A percentile compares a stretch with the other conserved stretches of the same genome.
These are phyloP conservation scores for Meles meles DNA, from an alignment of 2,113 vertebrate genomes.

Conservation along the genomic window DNA sequence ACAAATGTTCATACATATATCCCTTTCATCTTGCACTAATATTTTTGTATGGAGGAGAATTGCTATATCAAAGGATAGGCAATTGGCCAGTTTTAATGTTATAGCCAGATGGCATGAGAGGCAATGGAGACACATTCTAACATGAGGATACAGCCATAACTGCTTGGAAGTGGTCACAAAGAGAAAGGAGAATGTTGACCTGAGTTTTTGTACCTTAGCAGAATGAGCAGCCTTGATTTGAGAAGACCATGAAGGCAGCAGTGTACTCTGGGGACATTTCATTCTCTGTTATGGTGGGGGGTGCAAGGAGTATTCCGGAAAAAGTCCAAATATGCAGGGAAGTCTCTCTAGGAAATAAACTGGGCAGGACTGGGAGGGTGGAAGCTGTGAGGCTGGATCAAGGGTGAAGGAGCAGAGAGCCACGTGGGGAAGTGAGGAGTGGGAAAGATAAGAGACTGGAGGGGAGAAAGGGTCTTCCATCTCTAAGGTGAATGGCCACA, in stretches of 20 bases:
- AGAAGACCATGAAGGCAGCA: background rate
- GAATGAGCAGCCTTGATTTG: background rate
- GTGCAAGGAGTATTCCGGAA: background rate
- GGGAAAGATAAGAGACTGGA: background rate
- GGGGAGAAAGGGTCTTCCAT: background rate
- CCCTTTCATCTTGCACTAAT: background rate
- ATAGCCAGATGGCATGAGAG: conserved; percentile 20
- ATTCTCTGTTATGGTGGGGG: conserved; percentile 44
- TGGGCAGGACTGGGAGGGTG: background rate
- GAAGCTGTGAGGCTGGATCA: background rate
- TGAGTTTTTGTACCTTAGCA: background rate
- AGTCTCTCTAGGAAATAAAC: background rate
- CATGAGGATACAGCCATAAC: background rate
- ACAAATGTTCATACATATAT: background rate
- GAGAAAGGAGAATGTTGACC: background rate
- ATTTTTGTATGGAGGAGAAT: conserved; percentile 36
- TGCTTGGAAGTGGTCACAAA: conserved; percentile 12
- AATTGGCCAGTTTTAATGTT: conserved; percentile 22
- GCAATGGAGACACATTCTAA: background rate
- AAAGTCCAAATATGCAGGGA: background rate
- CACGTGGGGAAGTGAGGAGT: background rate
- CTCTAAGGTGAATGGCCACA: background rate
- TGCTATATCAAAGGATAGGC: conserved; percentile 33
- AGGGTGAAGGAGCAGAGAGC: background rate
- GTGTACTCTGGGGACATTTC: conserved; percentile 1